Percentiles rank a stretch among this genome's conserved stretches.
Evolutionary conservation across 2,888 invertebrate species (phyloP).

Genomic region (Lissonota sp.): DNA sequence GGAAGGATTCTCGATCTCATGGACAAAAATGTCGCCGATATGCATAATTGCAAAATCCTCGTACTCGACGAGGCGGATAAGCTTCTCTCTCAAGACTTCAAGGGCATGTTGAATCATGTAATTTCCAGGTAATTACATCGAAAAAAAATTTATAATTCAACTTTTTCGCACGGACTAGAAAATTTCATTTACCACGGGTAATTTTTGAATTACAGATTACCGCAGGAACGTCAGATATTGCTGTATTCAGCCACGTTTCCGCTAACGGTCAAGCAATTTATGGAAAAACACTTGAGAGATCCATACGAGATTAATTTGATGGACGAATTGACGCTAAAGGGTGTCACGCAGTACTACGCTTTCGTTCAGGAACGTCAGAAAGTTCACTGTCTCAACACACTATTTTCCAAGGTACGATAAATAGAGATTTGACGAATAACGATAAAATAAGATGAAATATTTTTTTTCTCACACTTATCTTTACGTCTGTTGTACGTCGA

Average conservation of each 20-base stretch:
- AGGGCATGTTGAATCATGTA: constrained; percentile 99
- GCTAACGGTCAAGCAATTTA: constrained; percentile 98
- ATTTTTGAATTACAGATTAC: constrained; percentile 87
- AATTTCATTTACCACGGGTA: not conserved
- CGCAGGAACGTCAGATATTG: constrained; percentile 97
- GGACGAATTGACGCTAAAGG: constrained; percentile 99
- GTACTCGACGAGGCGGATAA: constrained; percentile 99
- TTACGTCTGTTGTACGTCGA: too few species aligned
- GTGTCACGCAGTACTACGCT: constrained; percentile 99
- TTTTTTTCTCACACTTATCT: too few species aligned
- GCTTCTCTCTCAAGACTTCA: constrained; percentile 99
- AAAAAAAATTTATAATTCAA: too few species aligned
- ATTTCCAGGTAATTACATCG: constrained; percentile 87
- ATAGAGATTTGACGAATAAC: too few species aligned
- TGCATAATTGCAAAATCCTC: constrained; percentile 98
- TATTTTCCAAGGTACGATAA: constrained; percentile 95
- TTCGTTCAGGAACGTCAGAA: constrained; percentile 99
- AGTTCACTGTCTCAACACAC: constrained; percentile 99
- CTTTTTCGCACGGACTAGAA: too few species aligned
- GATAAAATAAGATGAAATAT: too few species aligned
- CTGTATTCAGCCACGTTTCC: constrained; percentile 99
- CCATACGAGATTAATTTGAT: constrained; percentile 99
- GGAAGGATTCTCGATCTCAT: constrained; percentile 99
- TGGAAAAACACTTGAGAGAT: constrained; percentile 98
- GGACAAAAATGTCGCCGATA: constrained; percentile 98